A percentile compares a stretch with the other conserved stretches of the same genome.
Conservation (phyloP, 1,140 invertebrate species). For the Hesperophylax magnus region DNA sequence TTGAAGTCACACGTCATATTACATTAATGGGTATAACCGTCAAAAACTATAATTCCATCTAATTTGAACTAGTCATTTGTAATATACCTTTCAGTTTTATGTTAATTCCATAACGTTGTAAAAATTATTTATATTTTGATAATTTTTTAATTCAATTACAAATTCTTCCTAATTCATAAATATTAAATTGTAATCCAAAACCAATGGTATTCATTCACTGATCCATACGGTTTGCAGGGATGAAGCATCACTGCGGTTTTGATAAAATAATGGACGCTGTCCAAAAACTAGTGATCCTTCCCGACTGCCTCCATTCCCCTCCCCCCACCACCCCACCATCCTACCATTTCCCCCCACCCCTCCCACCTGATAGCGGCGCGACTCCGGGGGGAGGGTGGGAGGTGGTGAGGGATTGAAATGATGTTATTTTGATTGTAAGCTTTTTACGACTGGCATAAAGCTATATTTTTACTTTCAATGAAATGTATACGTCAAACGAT, state of each 20-base stretch:
- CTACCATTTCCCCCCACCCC: not conserved
- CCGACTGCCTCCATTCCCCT: not conserved
- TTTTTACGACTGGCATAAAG: slow-evolving; percentile 6
- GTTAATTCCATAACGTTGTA: too few relatives aligned
- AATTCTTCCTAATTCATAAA: too few relatives aligned
- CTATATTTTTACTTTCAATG: not conserved
- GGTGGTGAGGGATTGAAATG: slow-evolving; percentile 14
- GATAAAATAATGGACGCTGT: slow-evolving; percentile 56
- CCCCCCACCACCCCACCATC: not conserved
- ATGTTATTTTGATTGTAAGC: slow-evolving; percentile 41
- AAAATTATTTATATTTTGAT: too few relatives aligned
- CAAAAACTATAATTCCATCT: too few relatives aligned
- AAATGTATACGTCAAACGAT: too few relatives aligned
- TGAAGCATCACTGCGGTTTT: slow-evolving; percentile 52
- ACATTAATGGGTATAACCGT: too few relatives aligned
- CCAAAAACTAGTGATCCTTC: slow-evolving; percentile 50
- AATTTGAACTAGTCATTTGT: too few relatives aligned
- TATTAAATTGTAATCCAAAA: not conserved
- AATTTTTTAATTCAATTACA: too few relatives aligned
- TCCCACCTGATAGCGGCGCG: not conserved
- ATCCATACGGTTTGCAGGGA: slow-evolving; percentile 44
- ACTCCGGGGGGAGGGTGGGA: not conserved
- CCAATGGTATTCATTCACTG: slow-evolving; percentile 4
- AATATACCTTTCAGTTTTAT: too few relatives aligned
- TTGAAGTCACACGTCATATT: too few relatives aligned